Conservation (phyloP, 1,140 invertebrate genomes). For the Potamilus streckersoni region DNA sequence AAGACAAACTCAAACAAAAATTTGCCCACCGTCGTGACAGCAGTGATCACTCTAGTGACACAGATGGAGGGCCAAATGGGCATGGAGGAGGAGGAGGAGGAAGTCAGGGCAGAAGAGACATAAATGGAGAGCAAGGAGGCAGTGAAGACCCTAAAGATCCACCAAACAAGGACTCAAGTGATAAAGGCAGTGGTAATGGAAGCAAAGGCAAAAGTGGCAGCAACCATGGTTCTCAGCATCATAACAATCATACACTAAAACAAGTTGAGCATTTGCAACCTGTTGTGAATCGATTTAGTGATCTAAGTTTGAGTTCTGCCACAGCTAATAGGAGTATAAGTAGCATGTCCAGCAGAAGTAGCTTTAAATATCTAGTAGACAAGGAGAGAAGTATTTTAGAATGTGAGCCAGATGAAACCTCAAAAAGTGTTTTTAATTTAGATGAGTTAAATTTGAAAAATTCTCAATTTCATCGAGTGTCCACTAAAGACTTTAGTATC, state of each 20-base stretch:
- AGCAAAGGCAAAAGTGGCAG: slow-evolving; percentile 28
- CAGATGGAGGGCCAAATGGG: slow-evolving; percentile 55
- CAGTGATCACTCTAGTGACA: slow-evolving; percentile 68
- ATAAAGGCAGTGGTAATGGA: slow-evolving; percentile 32
- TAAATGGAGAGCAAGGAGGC: slow-evolving; percentile 42
- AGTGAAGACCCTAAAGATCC: slow-evolving; percentile 13
- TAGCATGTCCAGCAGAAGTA: slow-evolving; percentile 41
- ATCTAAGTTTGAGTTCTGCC: slow-evolving; percentile 28
- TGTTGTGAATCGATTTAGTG: slow-evolving; percentile 10
- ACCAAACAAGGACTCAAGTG: slow-evolving; percentile 31
- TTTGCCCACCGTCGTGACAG: slow-evolving; percentile 63
- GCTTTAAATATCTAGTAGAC: slow-evolving; percentile 48
- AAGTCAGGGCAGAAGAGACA: slow-evolving; percentile 31
- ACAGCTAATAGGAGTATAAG: slow-evolving; percentile 33
- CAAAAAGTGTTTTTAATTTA: too few species aligned
- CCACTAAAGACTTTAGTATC: slow-evolving; percentile 19
- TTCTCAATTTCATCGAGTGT: neutral
- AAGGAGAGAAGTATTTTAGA: slow-evolving; percentile 38
- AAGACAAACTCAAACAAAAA: slow-evolving; percentile 76
- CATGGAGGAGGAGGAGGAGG: slow-evolving; percentile 36
- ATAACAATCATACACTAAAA: slow-evolving; percentile 27
- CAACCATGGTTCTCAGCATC: slow-evolving; percentile 29
- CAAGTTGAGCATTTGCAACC: slow-evolving; percentile 18
- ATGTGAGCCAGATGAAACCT: slow-evolving; percentile 42
- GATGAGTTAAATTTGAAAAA: too few species aligned